Base-by-base conservation (phyloP, 53 echinoderm and acorn worm species). In the Actinopyga echinites region DNA sequence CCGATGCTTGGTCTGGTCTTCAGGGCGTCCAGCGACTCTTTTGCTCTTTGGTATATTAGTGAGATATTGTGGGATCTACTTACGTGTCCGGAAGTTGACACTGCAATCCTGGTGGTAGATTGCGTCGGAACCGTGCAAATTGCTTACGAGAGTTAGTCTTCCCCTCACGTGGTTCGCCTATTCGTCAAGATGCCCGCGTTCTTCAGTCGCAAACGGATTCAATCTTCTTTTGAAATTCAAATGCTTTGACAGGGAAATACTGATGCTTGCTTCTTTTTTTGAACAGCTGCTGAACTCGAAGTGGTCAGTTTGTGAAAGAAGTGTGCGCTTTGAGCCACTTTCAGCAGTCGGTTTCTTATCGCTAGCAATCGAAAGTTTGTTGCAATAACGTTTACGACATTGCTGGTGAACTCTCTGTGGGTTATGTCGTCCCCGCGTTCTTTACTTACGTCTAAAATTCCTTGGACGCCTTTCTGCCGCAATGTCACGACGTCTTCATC, bases 71-170 rank as follows among this genome's bases (percentile, higher is more conserved):
- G 86, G 86, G 25, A 80, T 54, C 11, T 64, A 24, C 58, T 80
- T 86, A 2, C 65, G 54, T 22, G 86, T 86, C 8, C 86, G 22
- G 34, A 86, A 86, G 42, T 86, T 86, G 30, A 45, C 80, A 54
- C 68, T 86, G 64, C 86, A 86, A 3, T 10, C n/a, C 67, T 86
- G 80, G 44, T 86, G 86, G 37, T 86, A 86, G 20, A 80, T 21
- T 17, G 86, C 86, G 56, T 86, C 69, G 32, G 34, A 65, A 11
- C 79, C 86, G 15, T 30, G 66, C 35, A 86, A 56, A 80, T 86
- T 79, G 29, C 67, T 30, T 30, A 43, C 80, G 54, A 32, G 66
- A 19, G 30, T n/a, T 68, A 86, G 3, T 37, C 86, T 65, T 8
- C 61, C 43, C 23, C 35, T 17, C 7, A 86, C 80, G 22, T 52